Evolutionary conservation across 2,888 invertebrate species (phyloP), one percentile per base, ranked within the genome.

Genomic region (Apodemia duryi): DNA sequence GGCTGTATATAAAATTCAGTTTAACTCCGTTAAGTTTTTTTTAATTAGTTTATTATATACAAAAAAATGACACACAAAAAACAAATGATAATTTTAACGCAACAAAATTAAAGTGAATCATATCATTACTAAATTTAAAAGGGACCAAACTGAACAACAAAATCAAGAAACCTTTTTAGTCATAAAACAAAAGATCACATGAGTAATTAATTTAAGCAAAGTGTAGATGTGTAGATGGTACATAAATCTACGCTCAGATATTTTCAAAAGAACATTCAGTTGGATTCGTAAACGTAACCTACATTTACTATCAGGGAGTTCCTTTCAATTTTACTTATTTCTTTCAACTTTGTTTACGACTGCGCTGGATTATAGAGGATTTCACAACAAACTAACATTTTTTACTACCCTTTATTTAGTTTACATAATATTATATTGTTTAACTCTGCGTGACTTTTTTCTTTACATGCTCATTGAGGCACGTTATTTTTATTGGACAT

Each of bases 231-330:
- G 21, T 21, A 21, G 21, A 21, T 21, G 21, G 0, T 41, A 49
- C 11, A 43, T 43, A n/a, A 49, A 49, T 49, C 54, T 54, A 57
- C 57, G 57, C 32, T 57, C 13, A 11, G 5, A 32, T 57, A 57
- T 57, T 57, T 49, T 57, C 29, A 57, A 57, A 57, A 57, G 57
- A 57, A 57, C 57, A 57, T 57, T 35, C 57, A 32, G 57, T 32
- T 32, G 29, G 29, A 54, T 54, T 29, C 29, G 32, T 35, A 32
- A 57, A 57, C 57, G 32, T 57, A 57, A 57, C 57, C 57, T 57
- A 57, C 57, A 32, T 57, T 57, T 32, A 32, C 32, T 57, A 57
- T 57, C 57, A 35, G 57, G 6, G 57, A 57, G 57, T 32, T 29
- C 57, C 32, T 57, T 57, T 57, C 57, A 57, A 57, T 57, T 57